Conservation (phyloP, 1,140 invertebrate genomes). For the Drosophila lowei region DNA sequence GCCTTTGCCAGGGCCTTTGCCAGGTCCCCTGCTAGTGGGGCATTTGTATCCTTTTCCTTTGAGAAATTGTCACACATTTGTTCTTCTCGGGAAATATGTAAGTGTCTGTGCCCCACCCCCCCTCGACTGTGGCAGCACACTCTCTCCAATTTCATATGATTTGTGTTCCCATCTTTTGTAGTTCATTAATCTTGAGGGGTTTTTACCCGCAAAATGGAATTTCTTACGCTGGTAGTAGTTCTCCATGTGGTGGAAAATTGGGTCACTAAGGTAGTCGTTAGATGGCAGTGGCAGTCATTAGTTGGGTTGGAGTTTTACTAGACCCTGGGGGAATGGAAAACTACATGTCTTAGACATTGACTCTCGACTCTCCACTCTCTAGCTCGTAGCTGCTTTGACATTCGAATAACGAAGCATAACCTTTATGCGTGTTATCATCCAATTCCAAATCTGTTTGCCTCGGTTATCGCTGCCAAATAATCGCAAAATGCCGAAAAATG, state of each 20-base stretch:
- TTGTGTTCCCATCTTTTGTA: conserved; percentile 77
- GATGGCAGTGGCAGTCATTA: conserved; percentile 39
- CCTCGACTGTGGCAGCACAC: conserved; percentile 2
- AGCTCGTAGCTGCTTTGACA: conserved; percentile 50
- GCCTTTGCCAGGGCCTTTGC: background rate
- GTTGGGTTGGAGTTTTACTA: background rate
- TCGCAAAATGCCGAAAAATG: conserved; percentile 47
- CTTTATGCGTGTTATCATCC: conserved; percentile 50
- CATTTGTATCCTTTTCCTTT: conserved; percentile 55
- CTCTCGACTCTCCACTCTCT: background rate
- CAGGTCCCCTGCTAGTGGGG: conserved; percentile 7
- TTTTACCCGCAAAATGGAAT: conserved; percentile 30
- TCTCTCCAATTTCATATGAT: conserved; percentile 65
- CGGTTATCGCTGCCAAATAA: conserved; percentile 35
- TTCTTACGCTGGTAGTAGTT: conserved; percentile 17
- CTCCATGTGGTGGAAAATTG: conserved; percentile 40
- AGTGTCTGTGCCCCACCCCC: background rate
- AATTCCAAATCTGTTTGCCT: conserved; percentile 44
- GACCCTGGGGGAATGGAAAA: conserved; percentile 7
- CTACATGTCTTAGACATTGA: background rate
- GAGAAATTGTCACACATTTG: conserved; percentile 79
- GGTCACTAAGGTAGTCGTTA: conserved; percentile 64
- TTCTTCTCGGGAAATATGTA: conserved; percentile 34
- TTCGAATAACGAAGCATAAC: conserved; percentile 47
- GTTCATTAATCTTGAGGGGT: conserved; percentile 68